Percentiles rank a stretch among this genome's conserved stretches.
phyloP scores from a whole-genome alignment of 1,140 invertebrate species.

The Drusus annulatus region DNA sequence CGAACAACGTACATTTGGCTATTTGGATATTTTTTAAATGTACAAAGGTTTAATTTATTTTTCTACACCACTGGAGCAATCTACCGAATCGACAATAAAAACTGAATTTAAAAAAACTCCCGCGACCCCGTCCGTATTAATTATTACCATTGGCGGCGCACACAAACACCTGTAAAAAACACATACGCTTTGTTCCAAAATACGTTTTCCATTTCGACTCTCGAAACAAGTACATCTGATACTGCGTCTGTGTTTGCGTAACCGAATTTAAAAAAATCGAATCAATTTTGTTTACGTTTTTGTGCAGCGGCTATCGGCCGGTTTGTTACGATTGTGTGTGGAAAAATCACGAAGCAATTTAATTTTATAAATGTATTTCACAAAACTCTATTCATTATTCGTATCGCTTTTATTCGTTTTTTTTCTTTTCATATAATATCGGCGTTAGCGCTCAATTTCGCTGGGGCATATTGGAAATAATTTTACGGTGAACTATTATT shows the following conservation, averaged over 20 bases:
- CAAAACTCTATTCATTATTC: background rate
- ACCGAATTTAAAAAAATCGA: background rate
- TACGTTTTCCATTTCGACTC: constrained; percentile 30
- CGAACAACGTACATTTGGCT: too few relatives aligned
- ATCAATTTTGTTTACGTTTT: constrained; percentile 19
- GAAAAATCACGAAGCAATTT: constrained; percentile 12
- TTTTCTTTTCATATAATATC: too few relatives aligned
- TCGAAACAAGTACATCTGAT: background rate
- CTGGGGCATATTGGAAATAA: too few relatives aligned
- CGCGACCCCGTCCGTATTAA: constrained; percentile 24
- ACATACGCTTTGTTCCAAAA: constrained; percentile 36
- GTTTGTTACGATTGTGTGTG: background rate
- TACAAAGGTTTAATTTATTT: background rate
- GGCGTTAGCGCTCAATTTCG: too few relatives aligned
- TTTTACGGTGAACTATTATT: too few relatives aligned
- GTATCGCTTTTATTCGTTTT: too few relatives aligned
- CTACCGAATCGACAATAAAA: constrained; percentile 43
- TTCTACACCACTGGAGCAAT: background rate
- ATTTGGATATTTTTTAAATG: too few relatives aligned
- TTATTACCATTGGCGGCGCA: constrained; percentile 38
- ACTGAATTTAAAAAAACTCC: constrained; percentile 41
- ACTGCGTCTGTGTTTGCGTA: background rate
- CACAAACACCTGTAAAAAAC: constrained; percentile 39
- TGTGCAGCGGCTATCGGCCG: constrained; percentile 8
- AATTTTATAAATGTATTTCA: background rate